phyloP scores from a whole-genome alignment of 2,888 invertebrate species.

The Periphyllus acericola region DNA sequence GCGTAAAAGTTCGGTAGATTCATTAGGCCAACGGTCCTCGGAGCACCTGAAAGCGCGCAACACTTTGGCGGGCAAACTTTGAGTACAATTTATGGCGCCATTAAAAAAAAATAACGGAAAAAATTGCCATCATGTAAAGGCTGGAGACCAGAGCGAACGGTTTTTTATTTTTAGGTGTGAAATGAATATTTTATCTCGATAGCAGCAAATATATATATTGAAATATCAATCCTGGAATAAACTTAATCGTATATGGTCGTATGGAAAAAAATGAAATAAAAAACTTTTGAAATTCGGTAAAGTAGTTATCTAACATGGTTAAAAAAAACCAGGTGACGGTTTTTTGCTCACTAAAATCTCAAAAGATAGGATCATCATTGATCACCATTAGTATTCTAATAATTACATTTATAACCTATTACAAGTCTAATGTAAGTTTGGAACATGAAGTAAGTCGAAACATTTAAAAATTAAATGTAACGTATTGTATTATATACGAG shows the following conservation, averaged over 20 bases:
- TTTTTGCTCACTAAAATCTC: background rate
- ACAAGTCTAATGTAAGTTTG: too few species aligned
- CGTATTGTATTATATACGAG: too few species aligned
- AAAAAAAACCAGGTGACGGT: background rate
- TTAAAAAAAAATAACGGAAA: background rate
- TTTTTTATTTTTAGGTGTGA: background rate
- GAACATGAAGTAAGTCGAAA: too few species aligned
- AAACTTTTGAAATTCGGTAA: background rate
- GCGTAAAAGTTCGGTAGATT: background rate
- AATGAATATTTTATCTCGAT: background rate
- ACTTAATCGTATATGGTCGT: too few species aligned
- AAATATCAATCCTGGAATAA: background rate
- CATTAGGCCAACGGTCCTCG: constrained; percentile 16
- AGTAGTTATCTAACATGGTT: background rate
- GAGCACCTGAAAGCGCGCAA: constrained; percentile 13
- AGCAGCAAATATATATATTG: background rate
- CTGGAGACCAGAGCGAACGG: background rate
- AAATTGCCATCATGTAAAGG: background rate
- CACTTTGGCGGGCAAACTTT: background rate
- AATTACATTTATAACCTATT: too few species aligned
- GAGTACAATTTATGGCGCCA: constrained; percentile 33
- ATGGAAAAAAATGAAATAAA: background rate
- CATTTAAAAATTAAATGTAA: too few species aligned
- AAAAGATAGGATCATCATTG: too few species aligned
- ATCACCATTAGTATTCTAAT: too few species aligned